Evolutionary conservation across 1,140 invertebrate species (phyloP), one percentile per base, ranked within the genome.

Genomic region (Psix sp.): DNA sequence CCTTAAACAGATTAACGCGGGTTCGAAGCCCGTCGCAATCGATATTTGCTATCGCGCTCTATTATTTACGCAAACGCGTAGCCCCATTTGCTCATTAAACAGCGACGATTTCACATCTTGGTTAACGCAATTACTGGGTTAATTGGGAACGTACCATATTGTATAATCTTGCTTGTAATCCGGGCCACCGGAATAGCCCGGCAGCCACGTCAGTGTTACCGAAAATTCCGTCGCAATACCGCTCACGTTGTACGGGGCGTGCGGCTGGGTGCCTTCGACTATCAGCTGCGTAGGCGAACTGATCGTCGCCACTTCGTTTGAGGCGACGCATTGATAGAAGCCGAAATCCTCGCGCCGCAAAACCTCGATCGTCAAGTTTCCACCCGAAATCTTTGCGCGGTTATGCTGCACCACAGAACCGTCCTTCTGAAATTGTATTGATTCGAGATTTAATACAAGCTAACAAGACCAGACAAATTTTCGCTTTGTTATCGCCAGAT

Each of bases 161-260:
- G 94, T 95, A 83, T 97, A 98, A 82, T 96, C 94, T 85, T 98
- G 96, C 80, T 95, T 94, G 87, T 96, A 96, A 87, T 96, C 94
- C 2, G 94, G 94, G 11, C 97, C 96, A 11, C 96, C 96, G 79
- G 95, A 95, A 83, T 98, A 98, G 0, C 96, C 96, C 5, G 97
- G 96, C 76, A 96, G 88, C 97, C 97, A 99, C 42, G 91, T 90
- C 6, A 99, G 87, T 15, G 94, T 94, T 13, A 98, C 96, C 46
- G 94, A 91, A 81, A 96, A 97, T 81, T 96, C 93, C 0, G 93
- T 93, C 20, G 96, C 93, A 42, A 91, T 92, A 1, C 94, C 94
- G 1, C 94, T 93, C 11, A 99, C 91, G 86, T 99, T 98, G 88
- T 96, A 96, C 0, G 97, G 97, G 20, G 96, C 96, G 85, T 98